Conservation (phyloP, 2,888 invertebrate species). For the Drosophila sordidula region DNA sequence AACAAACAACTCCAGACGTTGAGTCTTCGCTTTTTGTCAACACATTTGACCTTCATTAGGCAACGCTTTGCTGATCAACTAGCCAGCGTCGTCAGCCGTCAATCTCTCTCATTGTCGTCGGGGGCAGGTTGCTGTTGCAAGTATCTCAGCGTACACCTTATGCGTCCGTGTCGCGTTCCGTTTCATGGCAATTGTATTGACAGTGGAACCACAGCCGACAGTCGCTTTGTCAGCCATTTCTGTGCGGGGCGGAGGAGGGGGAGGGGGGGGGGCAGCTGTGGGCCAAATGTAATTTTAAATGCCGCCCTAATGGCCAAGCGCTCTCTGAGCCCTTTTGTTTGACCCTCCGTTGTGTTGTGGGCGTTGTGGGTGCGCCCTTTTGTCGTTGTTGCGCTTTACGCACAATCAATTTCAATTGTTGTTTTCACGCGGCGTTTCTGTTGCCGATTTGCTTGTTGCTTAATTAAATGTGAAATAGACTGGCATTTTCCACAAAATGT, state of each 20-base stretch:
- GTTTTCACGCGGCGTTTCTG: conserved; percentile 28
- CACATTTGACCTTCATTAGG: conserved; percentile 66
- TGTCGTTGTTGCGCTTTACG: conserved; percentile 46
- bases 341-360: neutral
- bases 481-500: conserved; percentile 8
- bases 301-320: conserved; percentile 50
- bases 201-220: conserved; percentile 56
- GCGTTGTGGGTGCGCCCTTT: conserved; percentile 18
- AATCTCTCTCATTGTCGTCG: conserved; percentile 24
- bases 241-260: too few species aligned
- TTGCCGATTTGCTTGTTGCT: conserved; percentile 29
- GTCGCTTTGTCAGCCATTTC: conserved; percentile 44
- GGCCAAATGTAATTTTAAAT: conserved; percentile 56
- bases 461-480: conserved; percentile 41
- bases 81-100: conserved; percentile 11
- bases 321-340: conserved; percentile 35
- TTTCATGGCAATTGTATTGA: conserved; percentile 60
- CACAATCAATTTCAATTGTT: conserved; percentile 68
- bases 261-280: neutral
- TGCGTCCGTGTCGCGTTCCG: conserved; percentile 23
- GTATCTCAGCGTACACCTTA: conserved; percentile 16
- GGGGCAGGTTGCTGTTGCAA: conserved; percentile 30
- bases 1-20: conserved; percentile 4
- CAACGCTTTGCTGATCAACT: conserved; percentile 56
- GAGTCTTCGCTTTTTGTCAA: conserved; percentile 37